These are phyloP conservation scores for Conomelus anceps DNA, from an alignment of 2,888 invertebrate genomes.

Conservation along the genomic window DNA sequence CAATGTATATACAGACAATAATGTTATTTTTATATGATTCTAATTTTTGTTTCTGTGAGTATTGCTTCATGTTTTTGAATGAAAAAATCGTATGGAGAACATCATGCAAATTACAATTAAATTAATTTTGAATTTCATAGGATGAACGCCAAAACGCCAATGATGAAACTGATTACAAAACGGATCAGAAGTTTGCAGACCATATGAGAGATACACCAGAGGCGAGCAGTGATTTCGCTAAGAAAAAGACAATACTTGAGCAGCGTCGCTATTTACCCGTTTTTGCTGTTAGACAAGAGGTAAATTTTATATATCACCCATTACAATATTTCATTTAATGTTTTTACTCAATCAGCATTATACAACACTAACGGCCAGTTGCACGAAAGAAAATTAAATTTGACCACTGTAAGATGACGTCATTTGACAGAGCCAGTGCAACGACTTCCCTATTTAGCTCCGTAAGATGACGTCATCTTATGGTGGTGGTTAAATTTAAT, in stretches of 20 bases:
- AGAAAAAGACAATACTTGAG: conserved; percentile 71
- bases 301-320: conserved; percentile 32
- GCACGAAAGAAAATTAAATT: no score
- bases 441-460: no score
- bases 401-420: no score
- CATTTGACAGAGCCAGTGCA: no score
- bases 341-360: no score
- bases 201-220: conserved; percentile 67
- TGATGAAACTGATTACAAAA: conserved; percentile 77
- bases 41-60: not conserved
- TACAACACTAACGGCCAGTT: no score
- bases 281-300: conserved; percentile 89
- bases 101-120: not conserved
- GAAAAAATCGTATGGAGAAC: no score
- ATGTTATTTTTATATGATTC: no score
- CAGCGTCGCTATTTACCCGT: conserved; percentile 90
- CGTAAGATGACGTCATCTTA: no score
- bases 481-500: no score
- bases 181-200: conserved; percentile 94
- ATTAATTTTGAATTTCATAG: conserved; percentile 25
- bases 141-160: conserved; percentile 53
- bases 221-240: conserved; percentile 77
- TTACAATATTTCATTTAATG: not conserved
- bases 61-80: no score
- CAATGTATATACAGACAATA: no score